Base-by-base conservation (phyloP, 1,140 invertebrate species). In the Stegodyphus dumicola region DNA sequence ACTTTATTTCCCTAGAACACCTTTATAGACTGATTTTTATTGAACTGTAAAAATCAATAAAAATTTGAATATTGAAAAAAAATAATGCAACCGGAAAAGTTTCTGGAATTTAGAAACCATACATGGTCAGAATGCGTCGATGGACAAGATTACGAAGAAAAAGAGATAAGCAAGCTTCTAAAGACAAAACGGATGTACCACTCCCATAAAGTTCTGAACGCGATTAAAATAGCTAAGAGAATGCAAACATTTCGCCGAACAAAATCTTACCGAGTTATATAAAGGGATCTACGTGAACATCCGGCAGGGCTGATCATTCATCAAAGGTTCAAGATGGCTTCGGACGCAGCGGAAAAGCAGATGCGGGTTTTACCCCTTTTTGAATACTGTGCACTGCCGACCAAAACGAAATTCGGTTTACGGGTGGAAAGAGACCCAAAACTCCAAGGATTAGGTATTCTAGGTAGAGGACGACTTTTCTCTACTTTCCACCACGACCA, bases 341-440 rank as follows among this genome's bases (percentile, higher is more conserved):
- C 76, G 51, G 77, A 86, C 77, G 70, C 77, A 74, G 85, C 70
- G 15, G 85, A 86, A 56, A 86, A 86, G 65, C 85, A 86, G 60
- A 60, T 13, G 48, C 85, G 85, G 60, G 76, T 86, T 17, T 48
- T 86, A 51, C 85, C 85, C 64, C 70, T 86, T 6, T 86, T 86
- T 56, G 76, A 86, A 33, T 86, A 79, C 67, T 77, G 70, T 48
- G 17, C 76, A 5, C 17, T 86, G 7, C 11, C 56, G 7, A 86
- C 85, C 48, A 86, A 79, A n/a, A 77, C 75, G 48, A 86, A 86
- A 53, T 86, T 86, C 33, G 77, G 76, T 6, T 48, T 86, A 18
- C 56, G 66, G 11, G 77, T 86, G 3, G 56, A 86, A 17, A 79
- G 85, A 67, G 77, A 79, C 18, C 49, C 67, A 4, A 78, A 74